Evolutionary conservation across 2,888 invertebrate genomes (phyloP), one percentile per base, ranked within the genome.

Genomic region (Archips xylosteana): DNA sequence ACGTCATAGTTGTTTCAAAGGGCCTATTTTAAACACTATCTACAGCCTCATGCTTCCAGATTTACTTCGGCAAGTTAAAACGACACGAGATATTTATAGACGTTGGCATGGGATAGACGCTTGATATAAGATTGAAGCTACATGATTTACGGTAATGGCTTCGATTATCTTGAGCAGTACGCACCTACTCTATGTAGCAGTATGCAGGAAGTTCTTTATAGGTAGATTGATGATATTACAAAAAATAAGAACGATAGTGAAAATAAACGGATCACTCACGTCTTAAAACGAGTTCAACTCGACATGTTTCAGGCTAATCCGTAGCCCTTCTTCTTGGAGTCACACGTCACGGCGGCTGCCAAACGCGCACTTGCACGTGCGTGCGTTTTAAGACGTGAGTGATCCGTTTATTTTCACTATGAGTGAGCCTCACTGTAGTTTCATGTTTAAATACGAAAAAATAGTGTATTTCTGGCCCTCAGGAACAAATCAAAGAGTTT

Each of bases 131-230:
- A 68, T 65, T 62, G 49, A 61, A 15, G 67, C 51, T 57, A 59
- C 62, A 36, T 70, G 63, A 69, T 66, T 70, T 63, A 75, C 68
- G 69, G 64, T 72, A 75, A 71, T 67, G 54, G 36, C 39, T 39
- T 60, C 57, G 66, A 49, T 54, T 54, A 66, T 67, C 57, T 45
- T 13, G 32, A 34, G 32, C 5, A 57, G 32, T 32, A 57, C 32
- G 39, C 6, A 39, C 4, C 23, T 23, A 23, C 23, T 1, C 23
- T 23, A 23, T 23, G 23, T 23, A 23, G 32, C 57, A 10, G 1
- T 23, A 3, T 57, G 12, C 32, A 57, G 57, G 32, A 57, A 57
- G 32, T 57, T 10, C 32, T 32, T n/a, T 15, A 15, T 57, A 57
- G 0, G 23, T 57, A 15, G 15, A 51, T n/a, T 5, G 2, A 47